Evolutionary conservation across 37 sponge, comb jelly and placozoan species (phyloP).

Genomic region (Aphrocallistes beatrix): DNA sequence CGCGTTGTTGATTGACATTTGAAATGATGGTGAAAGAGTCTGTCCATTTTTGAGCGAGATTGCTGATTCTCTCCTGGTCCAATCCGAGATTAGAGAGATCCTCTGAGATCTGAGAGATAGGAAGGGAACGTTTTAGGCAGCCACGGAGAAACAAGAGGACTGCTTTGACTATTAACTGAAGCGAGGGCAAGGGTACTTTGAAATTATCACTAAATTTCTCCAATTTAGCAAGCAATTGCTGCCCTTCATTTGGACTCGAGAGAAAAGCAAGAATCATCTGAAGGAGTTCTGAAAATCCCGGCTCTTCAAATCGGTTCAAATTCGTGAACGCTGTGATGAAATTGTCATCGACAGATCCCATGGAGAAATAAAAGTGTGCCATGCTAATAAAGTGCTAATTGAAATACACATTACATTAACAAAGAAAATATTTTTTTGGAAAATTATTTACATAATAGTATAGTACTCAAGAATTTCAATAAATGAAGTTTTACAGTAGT

Average conservation of each 20-base stretch:
- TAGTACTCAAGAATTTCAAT: not conserved
- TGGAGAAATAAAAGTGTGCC: not conserved
- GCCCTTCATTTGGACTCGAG: not conserved
- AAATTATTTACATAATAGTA: not conserved
- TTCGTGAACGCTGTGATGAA: not conserved
- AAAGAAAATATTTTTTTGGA: too few relatives aligned
- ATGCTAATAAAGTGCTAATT: not conserved
- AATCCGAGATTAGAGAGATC: not conserved
- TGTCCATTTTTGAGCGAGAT: not conserved
- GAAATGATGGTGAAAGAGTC: not conserved
- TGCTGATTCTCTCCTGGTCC: not conserved
- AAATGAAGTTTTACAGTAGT: not conserved
- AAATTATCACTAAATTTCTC: not conserved
- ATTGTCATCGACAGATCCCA: not conserved
- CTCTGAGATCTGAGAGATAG: not conserved
- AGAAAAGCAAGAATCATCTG: not conserved
- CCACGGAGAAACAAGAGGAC: not conserved
- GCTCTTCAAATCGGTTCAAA: not conserved
- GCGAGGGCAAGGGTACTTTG: not conserved
- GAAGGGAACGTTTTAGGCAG: not conserved
- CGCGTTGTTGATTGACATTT: not conserved
- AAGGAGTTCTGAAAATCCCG: not conserved
- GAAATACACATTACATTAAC: not conserved
- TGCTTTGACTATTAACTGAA: not conserved
- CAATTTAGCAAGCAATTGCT: not conserved